A percentile compares a stretch with the other conserved stretches of the same genome.
These are phyloP conservation scores for Escarpia spicata DNA, from an alignment of 2,888 invertebrate genomes.

Conservation along the genomic window DNA sequence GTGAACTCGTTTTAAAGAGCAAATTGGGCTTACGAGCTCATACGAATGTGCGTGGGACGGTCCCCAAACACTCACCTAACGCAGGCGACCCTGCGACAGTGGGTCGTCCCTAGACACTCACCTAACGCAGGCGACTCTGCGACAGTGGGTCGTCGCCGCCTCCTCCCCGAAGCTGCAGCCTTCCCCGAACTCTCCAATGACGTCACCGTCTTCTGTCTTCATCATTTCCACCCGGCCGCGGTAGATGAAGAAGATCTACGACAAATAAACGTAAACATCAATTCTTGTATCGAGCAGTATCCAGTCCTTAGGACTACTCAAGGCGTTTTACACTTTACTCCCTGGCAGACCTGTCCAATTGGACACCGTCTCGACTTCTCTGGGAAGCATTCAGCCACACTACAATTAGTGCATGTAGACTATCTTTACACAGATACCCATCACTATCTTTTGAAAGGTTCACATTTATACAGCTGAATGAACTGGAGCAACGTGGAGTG, in stretches of 20 bases:
- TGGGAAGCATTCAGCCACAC: too few relatives aligned
- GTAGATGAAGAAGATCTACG: conserved; percentile 44
- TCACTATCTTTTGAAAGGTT: too few relatives aligned
- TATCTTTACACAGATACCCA: too few relatives aligned
- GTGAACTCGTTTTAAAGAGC: background rate
- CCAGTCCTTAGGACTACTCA: too few relatives aligned
- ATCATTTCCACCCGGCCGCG: conserved; percentile 41
- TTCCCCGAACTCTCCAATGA: background rate
- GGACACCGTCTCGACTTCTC: too few relatives aligned
- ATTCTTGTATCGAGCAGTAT: background rate
- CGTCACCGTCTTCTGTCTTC: conserved; percentile 35
- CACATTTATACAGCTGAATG: too few relatives aligned
- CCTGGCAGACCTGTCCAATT: too few relatives aligned
- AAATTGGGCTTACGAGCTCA: background rate
- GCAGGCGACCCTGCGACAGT: conserved; percentile 38
- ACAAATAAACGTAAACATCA: conserved; percentile 7
- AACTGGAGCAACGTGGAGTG: too few relatives aligned
- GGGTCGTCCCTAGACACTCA: conserved; percentile 31
- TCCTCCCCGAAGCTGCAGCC: conserved; percentile 41
- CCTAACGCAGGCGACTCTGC: conserved; percentile 40
- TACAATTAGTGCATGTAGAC: too few relatives aligned
- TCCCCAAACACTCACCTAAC: conserved; percentile 31
- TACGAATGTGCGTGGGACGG: background rate
- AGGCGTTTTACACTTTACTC: too few relatives aligned
- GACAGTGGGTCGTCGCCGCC: conserved; percentile 39